These are phyloP conservation scores for Indicator maculatus DNA, from an alignment of 2,113 vertebrate genomes.

Conservation along the genomic window DNA sequence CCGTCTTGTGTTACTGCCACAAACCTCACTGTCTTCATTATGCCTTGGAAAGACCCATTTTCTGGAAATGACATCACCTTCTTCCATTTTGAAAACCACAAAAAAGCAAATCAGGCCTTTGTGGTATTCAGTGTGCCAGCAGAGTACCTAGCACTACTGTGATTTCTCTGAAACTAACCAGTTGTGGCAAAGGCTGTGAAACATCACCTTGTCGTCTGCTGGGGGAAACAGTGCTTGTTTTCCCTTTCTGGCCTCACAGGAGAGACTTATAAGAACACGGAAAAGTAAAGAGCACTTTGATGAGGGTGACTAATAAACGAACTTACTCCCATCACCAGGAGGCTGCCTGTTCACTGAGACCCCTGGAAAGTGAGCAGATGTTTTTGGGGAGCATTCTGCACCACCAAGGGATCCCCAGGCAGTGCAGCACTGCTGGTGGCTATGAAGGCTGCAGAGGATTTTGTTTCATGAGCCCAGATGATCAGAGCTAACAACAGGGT, in stretches of 20 bases:
- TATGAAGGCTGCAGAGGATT: neutral
- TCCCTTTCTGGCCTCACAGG: neutral
- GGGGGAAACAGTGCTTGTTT: neutral
- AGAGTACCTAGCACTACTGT: neutral
- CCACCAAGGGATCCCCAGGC: neutral
- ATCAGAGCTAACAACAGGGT: neutral
- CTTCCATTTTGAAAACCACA: neutral
- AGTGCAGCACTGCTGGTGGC: accelerated
- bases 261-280: neutral
- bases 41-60: neutral
- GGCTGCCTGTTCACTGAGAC: accelerated
- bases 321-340: accelerated
- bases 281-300: accelerated
- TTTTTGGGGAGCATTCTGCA: neutral
- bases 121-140: accelerated
- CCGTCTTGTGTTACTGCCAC: neutral
- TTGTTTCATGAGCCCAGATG: neutral
- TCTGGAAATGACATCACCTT: neutral
- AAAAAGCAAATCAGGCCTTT: neutral
- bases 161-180: neutral
- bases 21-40: neutral
- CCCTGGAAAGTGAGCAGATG: too few species aligned
- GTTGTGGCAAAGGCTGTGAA: neutral
- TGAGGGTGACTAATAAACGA: accelerated
- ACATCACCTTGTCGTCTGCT: accelerated